These are phyloP conservation scores for Neotoma lepida DNA, from an alignment of 2,113 vertebrate species.

Conservation along the genomic window DNA sequence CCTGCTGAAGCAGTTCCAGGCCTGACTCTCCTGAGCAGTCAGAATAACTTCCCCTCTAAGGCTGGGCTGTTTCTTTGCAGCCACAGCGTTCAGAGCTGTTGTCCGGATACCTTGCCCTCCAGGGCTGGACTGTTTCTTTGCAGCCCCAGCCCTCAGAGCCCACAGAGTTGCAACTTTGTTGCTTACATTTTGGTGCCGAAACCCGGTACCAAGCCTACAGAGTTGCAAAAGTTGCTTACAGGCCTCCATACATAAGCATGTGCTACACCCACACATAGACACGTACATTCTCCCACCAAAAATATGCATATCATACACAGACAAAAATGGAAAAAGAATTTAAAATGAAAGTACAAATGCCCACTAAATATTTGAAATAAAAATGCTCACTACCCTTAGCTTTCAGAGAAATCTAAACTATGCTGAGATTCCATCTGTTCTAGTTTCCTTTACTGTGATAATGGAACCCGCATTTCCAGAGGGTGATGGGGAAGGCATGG, in stretches of 20 bases:
- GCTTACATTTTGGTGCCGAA: no score
- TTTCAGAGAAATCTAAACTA: background rate
- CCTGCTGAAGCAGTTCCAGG: no score
- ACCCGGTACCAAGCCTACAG: no score
- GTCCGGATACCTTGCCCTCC: no score
- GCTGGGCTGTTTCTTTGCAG: no score
- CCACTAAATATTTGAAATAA: background rate
- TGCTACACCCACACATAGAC: rapidly evolving
- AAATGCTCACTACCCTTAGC: background rate
- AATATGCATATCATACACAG: background rate
- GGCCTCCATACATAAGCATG: background rate
- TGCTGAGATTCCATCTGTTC: background rate
- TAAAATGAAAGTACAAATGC: background rate
- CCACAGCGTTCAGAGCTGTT: no score
- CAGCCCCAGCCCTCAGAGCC: no score
- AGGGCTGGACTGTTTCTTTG: no score
- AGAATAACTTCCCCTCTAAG: no score
- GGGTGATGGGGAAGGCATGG: background rate
- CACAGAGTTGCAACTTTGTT: no score
- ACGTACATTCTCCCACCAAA: background rate
- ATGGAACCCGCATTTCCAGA: background rate
- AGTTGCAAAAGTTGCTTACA: no score
- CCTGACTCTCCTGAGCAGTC: no score
- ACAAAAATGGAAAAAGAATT: background rate
- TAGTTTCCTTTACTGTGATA: background rate